Base-by-base conservation (phyloP, 2,797 vertebrate species). In the Parauchenoglanis punctatus region DNA sequence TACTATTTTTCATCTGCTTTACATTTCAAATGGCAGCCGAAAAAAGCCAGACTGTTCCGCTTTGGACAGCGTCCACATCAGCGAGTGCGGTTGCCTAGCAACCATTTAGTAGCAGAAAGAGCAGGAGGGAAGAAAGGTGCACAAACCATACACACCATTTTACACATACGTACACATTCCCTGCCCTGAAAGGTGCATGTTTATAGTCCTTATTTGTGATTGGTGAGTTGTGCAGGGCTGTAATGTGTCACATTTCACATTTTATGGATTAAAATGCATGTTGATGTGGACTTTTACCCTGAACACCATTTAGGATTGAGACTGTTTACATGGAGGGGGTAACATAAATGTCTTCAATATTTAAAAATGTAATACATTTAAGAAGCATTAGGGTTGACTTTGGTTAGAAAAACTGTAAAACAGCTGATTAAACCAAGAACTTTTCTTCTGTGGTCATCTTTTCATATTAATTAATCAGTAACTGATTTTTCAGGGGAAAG, bases 21-120 rank as follows among this genome's bases (percentile, higher is more conserved):
- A 92, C 88, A 95, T 94, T 95, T 94, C 90, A 94, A 95, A 94
- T 92, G 90, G 93, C 61, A 83, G 89, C 89, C 88, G 89, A 91
- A 91, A 91, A 91, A 91, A 94, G 91, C 78, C 87, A 90, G 88
- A 90, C 88, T 91, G 90, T 89, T 86, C 85, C 90, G 91, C 92
- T 92, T 87, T 78, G 82, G 88, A 91, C 76, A 67, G 92, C 91
- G 91, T 92, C 80, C 92, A 92, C 93, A 91, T 94, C 68, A 83
- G 94, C 87, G 92, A 95, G 93, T 94, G 94, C 91, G 89, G 95
- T 96, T 92, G 92, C 96, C 95, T 96, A 95, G 96, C 95, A 96
- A 96, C 96, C 89, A 91, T 17, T 68, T 54, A 93, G 95, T 93
- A 90, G 91, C 92, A 90, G 90, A 82, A 78, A 80, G 85, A 85